Evolutionary conservation across 2,888 invertebrate species (phyloP), one percentile per base, ranked within the genome.

Genomic region (Steinernema carpocapsae): DNA sequence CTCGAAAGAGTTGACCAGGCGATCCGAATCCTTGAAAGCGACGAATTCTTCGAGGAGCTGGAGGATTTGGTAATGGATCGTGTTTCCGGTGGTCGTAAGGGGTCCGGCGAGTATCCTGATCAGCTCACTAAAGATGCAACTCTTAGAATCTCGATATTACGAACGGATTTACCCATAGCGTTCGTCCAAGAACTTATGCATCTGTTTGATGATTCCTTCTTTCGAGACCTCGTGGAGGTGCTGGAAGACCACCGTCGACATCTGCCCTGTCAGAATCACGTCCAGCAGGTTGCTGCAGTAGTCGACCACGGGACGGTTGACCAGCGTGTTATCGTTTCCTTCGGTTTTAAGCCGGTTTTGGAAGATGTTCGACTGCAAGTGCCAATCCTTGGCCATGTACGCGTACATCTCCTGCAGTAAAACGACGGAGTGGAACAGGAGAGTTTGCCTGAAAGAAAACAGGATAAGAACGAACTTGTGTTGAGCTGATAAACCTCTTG

Each of bases 171-270:
- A 64, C 64, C 64, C 19, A 29, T 29, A 64, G 2, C 64, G 29
- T 19, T 64, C 64, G 32, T 64, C 64, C 64, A 64, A 64, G 37
- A 64, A 64, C 32, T 64, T 64, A 17, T 64, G 64, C 64, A 64
- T 64, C 29, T 64, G 26, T 12, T 14, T 64, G 29, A 37, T 64
- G 7, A 17, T n/a, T 10, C 24, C 19, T 32, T 64, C 64, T 29
- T 64, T 64, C 7, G 64, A 26, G 64, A 12, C 14, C 17, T 64
- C 64, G 29, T 29, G 32, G 29, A 64, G 14, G 37, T 17, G 29
- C 2, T 1, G 10, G 64, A 32, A 37, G 17, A 64, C 64, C 1
- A 17, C 6, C 17, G 17, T 1, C 32, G 64, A 64, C 64, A 64
- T 64, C 14, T 64, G 64, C 6, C 64, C 64, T 2, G 64, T 64